phyloP scores from a whole-genome alignment of 1,140 invertebrate species.

The Colletes gigas region DNA sequence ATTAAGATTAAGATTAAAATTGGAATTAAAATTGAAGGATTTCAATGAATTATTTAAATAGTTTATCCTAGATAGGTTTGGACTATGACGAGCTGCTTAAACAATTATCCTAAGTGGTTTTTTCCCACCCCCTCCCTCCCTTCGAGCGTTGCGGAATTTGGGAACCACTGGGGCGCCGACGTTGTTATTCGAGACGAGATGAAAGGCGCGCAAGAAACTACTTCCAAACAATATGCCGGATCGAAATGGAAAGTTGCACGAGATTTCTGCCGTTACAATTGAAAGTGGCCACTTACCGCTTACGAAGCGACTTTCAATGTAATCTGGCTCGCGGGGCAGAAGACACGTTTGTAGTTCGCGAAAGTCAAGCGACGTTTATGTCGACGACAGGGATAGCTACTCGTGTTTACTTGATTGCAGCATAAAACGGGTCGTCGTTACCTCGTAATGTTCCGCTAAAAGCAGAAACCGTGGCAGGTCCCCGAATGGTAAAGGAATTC shows the following conservation, averaged over 20 bases:
- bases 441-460: conserved; percentile 12
- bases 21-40: too few species aligned
- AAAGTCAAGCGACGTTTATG: conserved; percentile 44
- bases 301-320: conserved; percentile 59
- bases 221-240: conserved; percentile 23
- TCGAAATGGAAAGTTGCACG: conserved; percentile 66
- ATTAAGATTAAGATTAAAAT: too few species aligned
- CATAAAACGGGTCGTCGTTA: conserved; percentile 9
- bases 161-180: background rate
- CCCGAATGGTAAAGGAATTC: background rate
- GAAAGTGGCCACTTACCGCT: conserved; percentile 65
- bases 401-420: conserved; percentile 9
- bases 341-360: conserved; percentile 37
- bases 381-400: conserved; percentile 23
- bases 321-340: conserved; percentile 45
- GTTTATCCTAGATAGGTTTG: too few species aligned
- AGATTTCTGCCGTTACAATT: conserved; percentile 69
- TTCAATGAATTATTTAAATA: too few species aligned
- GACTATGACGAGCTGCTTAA: too few species aligned
- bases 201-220: background rate
- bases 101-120: too few species aligned
- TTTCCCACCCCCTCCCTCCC: too few species aligned
- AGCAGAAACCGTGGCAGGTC: conserved; percentile 1
- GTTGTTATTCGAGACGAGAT: background rate
- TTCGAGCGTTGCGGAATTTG: background rate